Evolutionary conservation across 2,888 invertebrate species (phyloP).

Genomic region (Dryobota labecula): DNA sequence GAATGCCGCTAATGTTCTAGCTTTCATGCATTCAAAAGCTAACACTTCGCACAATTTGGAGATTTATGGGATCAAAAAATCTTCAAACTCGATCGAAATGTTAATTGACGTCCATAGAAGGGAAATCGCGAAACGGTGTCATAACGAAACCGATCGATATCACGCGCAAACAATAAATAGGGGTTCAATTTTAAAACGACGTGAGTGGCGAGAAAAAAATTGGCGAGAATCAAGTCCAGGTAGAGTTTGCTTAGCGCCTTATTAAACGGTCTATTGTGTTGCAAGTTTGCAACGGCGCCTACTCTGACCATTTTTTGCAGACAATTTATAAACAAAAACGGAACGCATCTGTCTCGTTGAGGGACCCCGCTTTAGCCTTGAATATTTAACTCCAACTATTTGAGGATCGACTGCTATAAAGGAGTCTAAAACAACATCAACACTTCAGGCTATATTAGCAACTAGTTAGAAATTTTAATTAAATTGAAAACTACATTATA

Average conservation of each 20-base stretch:
- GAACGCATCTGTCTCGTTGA: constrained; percentile 67
- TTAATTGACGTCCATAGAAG: constrained; percentile 64
- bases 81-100: constrained; percentile 56
- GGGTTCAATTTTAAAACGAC: constrained; percentile 79
- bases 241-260: constrained; percentile 83
- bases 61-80: constrained; percentile 41
- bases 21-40: constrained; percentile 55
- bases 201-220: constrained; percentile 78
- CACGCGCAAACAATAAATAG: constrained; percentile 81
- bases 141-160: constrained; percentile 75
- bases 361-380: constrained; percentile 54
- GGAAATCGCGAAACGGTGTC: constrained; percentile 68
- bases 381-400: constrained; percentile 54
- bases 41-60: constrained; percentile 21
- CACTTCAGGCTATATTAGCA: background rate
- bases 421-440: constrained; percentile 17
- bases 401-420: constrained; percentile 33
- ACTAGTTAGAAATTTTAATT: constrained; percentile 27
- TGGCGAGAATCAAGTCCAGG: constrained; percentile 81
- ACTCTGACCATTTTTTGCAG: constrained; percentile 76
- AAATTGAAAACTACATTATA: constrained; percentile 37
- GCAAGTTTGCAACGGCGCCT: constrained; percentile 82
- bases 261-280: constrained; percentile 81
- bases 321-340: constrained; percentile 72
- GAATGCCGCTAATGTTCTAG: constrained; percentile 64